Percentiles rank a stretch among this genome's conserved stretches.
Conservation (phyloP, 2,888 invertebrate genomes). For the Drosophila flavopinicola region DNA sequence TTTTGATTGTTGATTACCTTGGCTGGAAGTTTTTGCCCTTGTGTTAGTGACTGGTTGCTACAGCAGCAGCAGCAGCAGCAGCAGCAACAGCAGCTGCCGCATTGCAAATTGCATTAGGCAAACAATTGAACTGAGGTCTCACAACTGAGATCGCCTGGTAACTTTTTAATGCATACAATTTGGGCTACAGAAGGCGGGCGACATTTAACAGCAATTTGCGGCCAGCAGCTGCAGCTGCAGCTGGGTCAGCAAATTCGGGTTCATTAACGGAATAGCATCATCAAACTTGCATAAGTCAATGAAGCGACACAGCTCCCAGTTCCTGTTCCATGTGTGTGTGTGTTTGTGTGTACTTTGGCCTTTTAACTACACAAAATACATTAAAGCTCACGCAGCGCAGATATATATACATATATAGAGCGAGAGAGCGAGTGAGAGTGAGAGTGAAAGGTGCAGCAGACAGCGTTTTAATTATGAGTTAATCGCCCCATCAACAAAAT, state of each 20-base stretch:
- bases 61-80: neutral
- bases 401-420: neutral
- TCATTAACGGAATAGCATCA: slow-evolving; percentile 34
- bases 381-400: neutral
- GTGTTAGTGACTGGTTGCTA: neutral
- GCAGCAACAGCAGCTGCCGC: slow-evolving; percentile 14
- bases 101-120: slow-evolving; percentile 65
- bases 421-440: no score
- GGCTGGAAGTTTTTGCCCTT: slow-evolving; percentile 9
- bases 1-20: slow-evolving; percentile 66
- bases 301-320: slow-evolving; percentile 1
- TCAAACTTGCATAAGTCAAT: slow-evolving; percentile 29
- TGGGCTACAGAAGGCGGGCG: slow-evolving; percentile 8
- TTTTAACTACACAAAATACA: neutral
- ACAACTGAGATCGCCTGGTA: slow-evolving; percentile 7
- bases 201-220: slow-evolving; percentile 21
- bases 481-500: no score
- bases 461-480: no score
- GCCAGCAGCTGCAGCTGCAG: slow-evolving; percentile 1
- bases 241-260: slow-evolving; percentile 24
- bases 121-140: slow-evolving; percentile 53
- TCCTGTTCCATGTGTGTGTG: neutral
- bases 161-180: slow-evolving; percentile 31
- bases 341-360: neutral
- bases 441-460: no score